phyloP scores from a whole-genome alignment of 1,140 invertebrate genomes.

The Eupeodes corollae region DNA sequence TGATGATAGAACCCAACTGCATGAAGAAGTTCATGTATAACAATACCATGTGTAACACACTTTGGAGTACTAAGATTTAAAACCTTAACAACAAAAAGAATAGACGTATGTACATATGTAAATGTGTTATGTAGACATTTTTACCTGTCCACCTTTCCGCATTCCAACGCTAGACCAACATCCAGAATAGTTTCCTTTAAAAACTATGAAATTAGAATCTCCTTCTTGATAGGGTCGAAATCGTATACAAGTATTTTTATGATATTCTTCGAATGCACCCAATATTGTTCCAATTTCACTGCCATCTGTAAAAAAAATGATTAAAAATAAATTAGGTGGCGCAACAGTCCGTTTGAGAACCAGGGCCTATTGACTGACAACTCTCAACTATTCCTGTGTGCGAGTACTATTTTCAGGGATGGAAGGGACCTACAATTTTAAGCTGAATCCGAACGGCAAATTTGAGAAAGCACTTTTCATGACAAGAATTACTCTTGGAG shows the following conservation, averaged over 20 bases:
- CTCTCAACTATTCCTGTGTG: too few relatives aligned
- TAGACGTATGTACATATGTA: not conserved
- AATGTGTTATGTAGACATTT: not conserved
- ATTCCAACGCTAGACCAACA: slow-evolving; percentile 72
- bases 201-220: slow-evolving; percentile 49
- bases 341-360: too few relatives aligned
- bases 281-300: slow-evolving; percentile 45
- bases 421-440: too few relatives aligned
- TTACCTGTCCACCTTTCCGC: slow-evolving; percentile 43
- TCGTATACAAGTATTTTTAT: slow-evolving; percentile 58
- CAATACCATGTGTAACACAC: slow-evolving; percentile 41
- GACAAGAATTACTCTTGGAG: too few relatives aligned
- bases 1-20: slow-evolving; percentile 64
- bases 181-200: slow-evolving; percentile 55
- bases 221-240: slow-evolving; percentile 56
- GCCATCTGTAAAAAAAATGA: too few relatives aligned
- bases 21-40: slow-evolving; percentile 59
- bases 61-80: slow-evolving; percentile 45
- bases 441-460: too few relatives aligned
- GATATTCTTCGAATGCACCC: slow-evolving; percentile 54
- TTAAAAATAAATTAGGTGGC: too few relatives aligned
- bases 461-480: too few relatives aligned
- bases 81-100: slow-evolving; percentile 12
- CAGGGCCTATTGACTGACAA: too few relatives aligned
- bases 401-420: too few relatives aligned